A percentile compares a stretch with the other conserved stretches of the same genome.
These are phyloP conservation scores for Capreolus pygargus DNA, from an alignment of 2,113 vertebrate species.

Conservation along the genomic window DNA sequence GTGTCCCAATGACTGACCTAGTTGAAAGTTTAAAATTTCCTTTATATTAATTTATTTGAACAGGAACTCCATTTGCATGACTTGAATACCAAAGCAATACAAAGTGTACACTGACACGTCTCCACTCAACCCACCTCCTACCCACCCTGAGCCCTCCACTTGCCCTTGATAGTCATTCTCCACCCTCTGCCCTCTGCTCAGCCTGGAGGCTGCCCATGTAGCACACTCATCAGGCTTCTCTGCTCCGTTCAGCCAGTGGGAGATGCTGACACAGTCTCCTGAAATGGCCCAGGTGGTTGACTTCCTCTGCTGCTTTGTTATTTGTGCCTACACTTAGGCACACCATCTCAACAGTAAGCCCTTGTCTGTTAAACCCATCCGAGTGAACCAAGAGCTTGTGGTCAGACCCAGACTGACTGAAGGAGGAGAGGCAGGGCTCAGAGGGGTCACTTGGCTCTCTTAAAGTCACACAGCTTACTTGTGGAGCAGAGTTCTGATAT, in stretches of 20 bases:
- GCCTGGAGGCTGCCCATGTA: background rate
- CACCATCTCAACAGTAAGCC: background rate
- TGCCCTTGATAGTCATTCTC: background rate
- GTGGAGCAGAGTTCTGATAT: background rate
- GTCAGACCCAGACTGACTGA: background rate
- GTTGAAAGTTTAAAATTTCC: background rate
- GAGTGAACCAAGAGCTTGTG: background rate
- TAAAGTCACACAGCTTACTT: background rate
- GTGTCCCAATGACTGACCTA: background rate
- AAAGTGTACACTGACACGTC: accelerated
- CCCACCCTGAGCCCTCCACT: accelerated
- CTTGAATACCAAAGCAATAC: background rate
- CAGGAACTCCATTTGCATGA: background rate
- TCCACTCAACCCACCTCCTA: background rate
- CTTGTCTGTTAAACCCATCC: background rate
- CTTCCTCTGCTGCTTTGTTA: background rate
- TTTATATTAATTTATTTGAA: background rate
- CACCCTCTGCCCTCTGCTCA: background rate
- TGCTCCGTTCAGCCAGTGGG: background rate
- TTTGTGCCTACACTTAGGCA: background rate
- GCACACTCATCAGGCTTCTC: background rate
- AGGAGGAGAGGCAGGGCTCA: background rate
- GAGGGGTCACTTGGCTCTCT: background rate
- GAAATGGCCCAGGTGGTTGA: too few relatives aligned
- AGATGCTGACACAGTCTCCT: background rate